These are phyloP conservation scores for Ageneiosus marmoratus DNA, from an alignment of 2,113 vertebrate genomes.

Conservation along the genomic window DNA sequence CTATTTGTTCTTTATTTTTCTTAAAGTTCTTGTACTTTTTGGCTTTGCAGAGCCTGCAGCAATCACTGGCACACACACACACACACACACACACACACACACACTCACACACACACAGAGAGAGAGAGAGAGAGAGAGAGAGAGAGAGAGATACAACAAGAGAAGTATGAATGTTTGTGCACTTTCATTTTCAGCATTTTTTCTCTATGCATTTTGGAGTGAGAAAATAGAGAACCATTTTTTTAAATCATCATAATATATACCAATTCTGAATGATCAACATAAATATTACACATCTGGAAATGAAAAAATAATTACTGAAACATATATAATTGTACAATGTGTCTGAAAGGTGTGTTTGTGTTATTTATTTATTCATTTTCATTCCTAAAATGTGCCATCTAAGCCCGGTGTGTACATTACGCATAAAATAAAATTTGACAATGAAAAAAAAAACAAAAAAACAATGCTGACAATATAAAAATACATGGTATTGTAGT, in stretches of 20 bases:
- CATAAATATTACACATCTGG: slow-evolving; percentile 59
- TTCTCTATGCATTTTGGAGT: slow-evolving; percentile 24
- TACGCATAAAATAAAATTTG: slow-evolving; percentile 70
- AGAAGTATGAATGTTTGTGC: slow-evolving; percentile 63
- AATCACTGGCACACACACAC: slow-evolving; percentile 68
- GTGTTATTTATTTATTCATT: slow-evolving; percentile 40
- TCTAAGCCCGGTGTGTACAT: slow-evolving; percentile 61
- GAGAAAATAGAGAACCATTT: slow-evolving; percentile 30
- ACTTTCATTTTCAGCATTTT: slow-evolving; percentile 24
- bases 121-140: no score
- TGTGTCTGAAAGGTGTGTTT: slow-evolving; percentile 58
- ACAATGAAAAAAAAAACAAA: slow-evolving; percentile 73
- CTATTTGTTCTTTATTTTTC: slow-evolving; percentile 61
- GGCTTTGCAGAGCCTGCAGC: slow-evolving; percentile 51
- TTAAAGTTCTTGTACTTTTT: slow-evolving; percentile 61
- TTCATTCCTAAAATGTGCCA: slow-evolving; percentile 51
- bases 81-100: no score
- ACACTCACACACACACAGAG: no score
- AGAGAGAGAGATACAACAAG: slow-evolving; percentile 72
- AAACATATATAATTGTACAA: slow-evolving; percentile 68
- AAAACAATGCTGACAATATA: slow-evolving; percentile 75
- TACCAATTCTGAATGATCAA: slow-evolving; percentile 62
- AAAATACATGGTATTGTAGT: slow-evolving; percentile 80
- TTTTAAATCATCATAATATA: slow-evolving; percentile 39
- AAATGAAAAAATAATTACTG: slow-evolving; percentile 54